Evolutionary conservation across 2,797 vertebrate species (phyloP).

Genomic region (Alauda arvensis): DNA sequence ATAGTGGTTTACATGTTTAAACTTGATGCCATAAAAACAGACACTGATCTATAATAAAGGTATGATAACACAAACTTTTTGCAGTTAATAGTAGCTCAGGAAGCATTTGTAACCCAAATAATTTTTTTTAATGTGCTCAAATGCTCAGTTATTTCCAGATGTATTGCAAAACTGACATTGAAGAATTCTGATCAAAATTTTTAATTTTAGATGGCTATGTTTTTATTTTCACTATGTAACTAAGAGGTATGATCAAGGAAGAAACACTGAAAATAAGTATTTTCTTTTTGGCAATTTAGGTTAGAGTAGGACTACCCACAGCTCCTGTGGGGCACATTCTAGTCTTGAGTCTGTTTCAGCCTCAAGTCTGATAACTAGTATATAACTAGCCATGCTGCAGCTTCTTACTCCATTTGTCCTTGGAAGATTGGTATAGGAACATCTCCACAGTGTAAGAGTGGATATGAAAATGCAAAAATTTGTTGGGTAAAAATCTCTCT

Average conservation of each 20-base stretch:
- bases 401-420: neutral
- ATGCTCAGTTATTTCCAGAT: neutral
- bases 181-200: neutral
- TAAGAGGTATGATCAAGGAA: neutral
- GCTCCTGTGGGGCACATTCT: neutral
- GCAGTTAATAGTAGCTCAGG: neutral
- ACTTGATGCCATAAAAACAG: neutral
- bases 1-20: neutral
- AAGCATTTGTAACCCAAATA: neutral
- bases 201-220: neutral
- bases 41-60: neutral
- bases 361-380: neutral
- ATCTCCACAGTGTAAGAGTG: neutral
- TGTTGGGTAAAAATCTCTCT: neutral
- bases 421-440: neutral
- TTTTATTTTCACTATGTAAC: neutral
- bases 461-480: neutral
- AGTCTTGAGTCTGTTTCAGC: neutral
- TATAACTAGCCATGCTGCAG: neutral
- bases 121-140: neutral
- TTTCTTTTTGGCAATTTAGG: neutral
- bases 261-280: neutral
- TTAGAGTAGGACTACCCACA: neutral
- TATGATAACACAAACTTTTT: neutral
- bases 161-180: neutral